Conservation (phyloP, 2,113 vertebrate species). For the Cyprinodon variegatus region DNA sequence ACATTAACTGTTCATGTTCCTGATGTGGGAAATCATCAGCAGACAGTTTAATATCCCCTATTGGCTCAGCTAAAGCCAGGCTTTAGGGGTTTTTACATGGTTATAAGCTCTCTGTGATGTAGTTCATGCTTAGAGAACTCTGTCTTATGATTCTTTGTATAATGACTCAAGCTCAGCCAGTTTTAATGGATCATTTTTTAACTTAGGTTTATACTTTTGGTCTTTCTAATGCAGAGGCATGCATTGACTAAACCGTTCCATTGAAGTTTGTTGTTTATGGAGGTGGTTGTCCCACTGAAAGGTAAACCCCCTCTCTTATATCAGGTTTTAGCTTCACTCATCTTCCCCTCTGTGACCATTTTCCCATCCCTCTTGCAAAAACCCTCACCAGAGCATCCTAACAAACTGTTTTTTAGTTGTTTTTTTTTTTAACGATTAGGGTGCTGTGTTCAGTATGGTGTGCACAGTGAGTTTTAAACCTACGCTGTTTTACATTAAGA, state of each 20-base stretch:
- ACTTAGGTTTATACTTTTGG: neutral
- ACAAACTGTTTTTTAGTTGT: no score
- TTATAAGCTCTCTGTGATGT: neutral
- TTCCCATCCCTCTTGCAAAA: neutral
- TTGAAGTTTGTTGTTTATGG: neutral
- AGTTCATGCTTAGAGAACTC: neutral
- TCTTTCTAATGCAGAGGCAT: neutral
- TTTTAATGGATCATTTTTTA: neutral
- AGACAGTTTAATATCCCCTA: constrained; percentile 39
- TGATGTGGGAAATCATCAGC: constrained; percentile 58
- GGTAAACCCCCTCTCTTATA: neutral
- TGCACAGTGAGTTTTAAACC: no score
- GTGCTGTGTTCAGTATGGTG: no score
- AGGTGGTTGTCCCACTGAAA: neutral
- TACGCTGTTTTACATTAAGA: no score
- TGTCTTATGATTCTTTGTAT: neutral
- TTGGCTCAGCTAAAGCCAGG: constrained; percentile 24
- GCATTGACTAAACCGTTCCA: neutral
- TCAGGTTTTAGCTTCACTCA: neutral
- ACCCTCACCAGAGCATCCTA: neutral
- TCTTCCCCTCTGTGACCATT: neutral
- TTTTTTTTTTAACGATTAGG: no score
- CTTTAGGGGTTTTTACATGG: constrained; percentile 13
- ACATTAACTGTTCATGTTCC: constrained; percentile 74
- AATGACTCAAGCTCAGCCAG: neutral